Evolutionary conservation across 2,113 vertebrate species (phyloP).

Genomic region (Aphelocoma coerulescens): DNA sequence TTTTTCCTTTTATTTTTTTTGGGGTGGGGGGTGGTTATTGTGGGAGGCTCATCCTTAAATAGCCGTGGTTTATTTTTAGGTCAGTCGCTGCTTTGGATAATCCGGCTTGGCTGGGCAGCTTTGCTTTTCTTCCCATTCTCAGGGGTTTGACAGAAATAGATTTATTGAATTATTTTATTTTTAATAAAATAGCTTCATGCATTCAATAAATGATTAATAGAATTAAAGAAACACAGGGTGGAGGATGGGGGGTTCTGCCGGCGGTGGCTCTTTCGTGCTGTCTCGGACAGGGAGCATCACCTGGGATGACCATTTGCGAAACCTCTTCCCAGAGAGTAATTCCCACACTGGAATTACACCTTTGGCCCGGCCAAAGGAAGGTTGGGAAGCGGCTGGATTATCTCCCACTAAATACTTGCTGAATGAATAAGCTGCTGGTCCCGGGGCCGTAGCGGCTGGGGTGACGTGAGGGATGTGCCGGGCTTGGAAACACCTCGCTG

Average conservation of each 20-base stretch:
- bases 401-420: neutral
- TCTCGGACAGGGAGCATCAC: neutral
- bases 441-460: neutral
- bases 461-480: conserved; percentile 37
- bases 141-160: neutral
- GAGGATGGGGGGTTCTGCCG: neutral
- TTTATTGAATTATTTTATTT: neutral
- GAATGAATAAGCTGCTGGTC: neutral
- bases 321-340: neutral
- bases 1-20: neutral
- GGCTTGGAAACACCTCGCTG: neutral
- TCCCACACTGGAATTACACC: neutral
- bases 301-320: neutral
- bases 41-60: neutral
- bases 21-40: neutral
- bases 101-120: conserved; percentile 20
- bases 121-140: neutral
- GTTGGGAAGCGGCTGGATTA: neutral
- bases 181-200: neutral
- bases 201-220: neutral
- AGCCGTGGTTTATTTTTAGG: conserved; percentile 11
- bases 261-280: accelerated
- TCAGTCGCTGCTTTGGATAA: neutral
- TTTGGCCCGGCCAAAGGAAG: neutral
- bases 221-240: neutral